Evolutionary conservation across 2,113 vertebrate genomes (phyloP).

Genomic region (Tychaedon coryphoeus): DNA sequence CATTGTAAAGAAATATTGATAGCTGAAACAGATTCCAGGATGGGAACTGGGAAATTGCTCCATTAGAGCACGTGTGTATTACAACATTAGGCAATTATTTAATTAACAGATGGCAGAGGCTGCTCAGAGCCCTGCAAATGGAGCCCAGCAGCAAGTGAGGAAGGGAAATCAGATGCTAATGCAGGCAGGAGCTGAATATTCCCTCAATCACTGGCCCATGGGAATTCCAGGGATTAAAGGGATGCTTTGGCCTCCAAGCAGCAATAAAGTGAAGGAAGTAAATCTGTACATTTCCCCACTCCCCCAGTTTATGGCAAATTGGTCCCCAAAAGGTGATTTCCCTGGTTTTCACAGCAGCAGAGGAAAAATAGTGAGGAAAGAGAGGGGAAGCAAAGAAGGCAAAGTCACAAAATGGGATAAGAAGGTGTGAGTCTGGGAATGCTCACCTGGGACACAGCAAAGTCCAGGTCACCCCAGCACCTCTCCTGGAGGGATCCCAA

Average conservation of each 20-base stretch:
- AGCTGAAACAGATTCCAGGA: slow-evolving; percentile 9
- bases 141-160: neutral
- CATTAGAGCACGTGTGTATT: neutral
- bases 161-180: neutral
- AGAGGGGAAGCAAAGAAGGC: accelerated
- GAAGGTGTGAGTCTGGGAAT: accelerated
- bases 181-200: neutral
- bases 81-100: slow-evolving; percentile 22
- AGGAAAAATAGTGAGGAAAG: neutral
- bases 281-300: neutral
- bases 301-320: neutral
- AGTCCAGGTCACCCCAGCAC: neutral
- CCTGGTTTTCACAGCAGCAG: neutral
- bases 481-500: neutral
- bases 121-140: neutral
- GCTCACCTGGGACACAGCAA: neutral
- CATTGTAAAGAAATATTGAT: slow-evolving; percentile 34
- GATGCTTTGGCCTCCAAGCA: neutral
- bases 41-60: neutral
- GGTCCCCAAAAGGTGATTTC: neutral
- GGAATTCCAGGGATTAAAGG: neutral
- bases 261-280: neutral
- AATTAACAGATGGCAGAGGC: slow-evolving; percentile 36
- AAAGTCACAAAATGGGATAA: neutral
- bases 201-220: neutral